Evolutionary conservation across 2,888 invertebrate species (phyloP), one percentile per base, ranked within the genome.

Genomic region (Stomorhina lunata): DNA sequence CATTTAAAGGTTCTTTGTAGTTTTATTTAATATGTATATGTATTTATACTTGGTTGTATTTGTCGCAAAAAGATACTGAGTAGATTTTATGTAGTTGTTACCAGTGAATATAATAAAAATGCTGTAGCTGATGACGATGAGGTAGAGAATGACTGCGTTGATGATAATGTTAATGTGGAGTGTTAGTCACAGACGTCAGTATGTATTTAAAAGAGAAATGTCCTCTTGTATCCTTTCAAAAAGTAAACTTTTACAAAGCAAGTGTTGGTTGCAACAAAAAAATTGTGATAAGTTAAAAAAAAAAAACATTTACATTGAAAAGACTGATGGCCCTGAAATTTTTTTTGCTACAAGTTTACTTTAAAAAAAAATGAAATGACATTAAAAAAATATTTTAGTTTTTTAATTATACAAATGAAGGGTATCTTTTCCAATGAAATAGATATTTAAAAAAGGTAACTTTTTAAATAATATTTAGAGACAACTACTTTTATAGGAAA

Each of bases 161-260:
- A 29, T 63, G 61, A 50, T 61, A 45, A 15, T 61, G 34, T 37
- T 65, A 48, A 37, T 57, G 37, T n/a, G n/a, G n/a, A n/a, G n/a
- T 22, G 63, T 63, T 45, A 20, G 43, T 63, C 27, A 63, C 63
- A 43, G 25, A 43, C 55, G 17, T 15, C 7, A 12, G 55, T 10
- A 55, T 29, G 15, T 32, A 6, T 22, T 37, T 9, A 12, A 22
- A 32, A 32, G 22, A 29, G 32, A 55, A 55, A 55, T 29, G 29
- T 45, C 9, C 55, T 69, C 29, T 69, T 40, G 15, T 29, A 34
- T 37, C 0, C 25, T 50, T 48, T 1, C 3, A 4, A n/a, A 40
- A 55, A 55, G 53, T 6, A 29, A 73, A 40, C 40, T 12, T 29
- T 57, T 45, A n/a, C 68, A 71, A 40, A 72, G 22, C 37, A 72